Conservation (phyloP, 1,140 invertebrate species). For the Diorhabda carinulata region DNA sequence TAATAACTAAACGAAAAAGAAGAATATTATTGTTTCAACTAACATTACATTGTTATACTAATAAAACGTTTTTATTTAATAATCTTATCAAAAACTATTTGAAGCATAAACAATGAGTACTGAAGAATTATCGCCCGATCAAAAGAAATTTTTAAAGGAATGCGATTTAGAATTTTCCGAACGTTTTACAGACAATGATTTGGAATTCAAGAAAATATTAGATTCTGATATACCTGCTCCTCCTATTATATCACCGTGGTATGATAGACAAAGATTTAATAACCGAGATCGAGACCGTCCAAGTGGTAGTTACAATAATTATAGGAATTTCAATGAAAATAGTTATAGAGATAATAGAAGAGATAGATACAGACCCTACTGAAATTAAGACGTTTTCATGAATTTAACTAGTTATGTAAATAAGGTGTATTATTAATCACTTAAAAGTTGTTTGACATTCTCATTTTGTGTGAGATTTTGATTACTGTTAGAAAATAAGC, state of each 20-base stretch:
- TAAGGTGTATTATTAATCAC: too few relatives aligned
- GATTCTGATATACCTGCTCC: constrained; percentile 38
- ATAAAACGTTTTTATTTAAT: not conserved
- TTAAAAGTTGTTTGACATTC: too few relatives aligned
- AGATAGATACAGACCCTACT: constrained; percentile 11
- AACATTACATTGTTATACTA: too few relatives aligned
- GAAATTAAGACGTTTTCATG: too few relatives aligned
- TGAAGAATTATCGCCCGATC: constrained; percentile 31
- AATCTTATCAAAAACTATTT: not conserved
- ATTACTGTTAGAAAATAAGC: too few relatives aligned
- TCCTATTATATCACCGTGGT: constrained; percentile 43
- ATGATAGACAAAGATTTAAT: constrained; percentile 29
- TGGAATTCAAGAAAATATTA: constrained; percentile 38
- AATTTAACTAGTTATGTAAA: too few relatives aligned
- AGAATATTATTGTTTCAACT: too few relatives aligned
- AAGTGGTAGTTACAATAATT: constrained; percentile 23
- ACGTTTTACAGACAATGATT: constrained; percentile 38
- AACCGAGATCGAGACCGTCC: constrained; percentile 18
- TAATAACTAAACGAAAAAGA: too few relatives aligned
- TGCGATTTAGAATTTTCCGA: constrained; percentile 42
- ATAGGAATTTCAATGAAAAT: constrained; percentile 19
- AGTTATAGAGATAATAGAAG: constrained; percentile 16
- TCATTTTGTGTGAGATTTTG: too few relatives aligned
- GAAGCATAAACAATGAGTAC: not conserved
- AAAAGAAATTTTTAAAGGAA: constrained; percentile 41